Evolutionary conservation across 2,888 invertebrate genomes (phyloP).

Genomic region (Pollenia labialis): DNA sequence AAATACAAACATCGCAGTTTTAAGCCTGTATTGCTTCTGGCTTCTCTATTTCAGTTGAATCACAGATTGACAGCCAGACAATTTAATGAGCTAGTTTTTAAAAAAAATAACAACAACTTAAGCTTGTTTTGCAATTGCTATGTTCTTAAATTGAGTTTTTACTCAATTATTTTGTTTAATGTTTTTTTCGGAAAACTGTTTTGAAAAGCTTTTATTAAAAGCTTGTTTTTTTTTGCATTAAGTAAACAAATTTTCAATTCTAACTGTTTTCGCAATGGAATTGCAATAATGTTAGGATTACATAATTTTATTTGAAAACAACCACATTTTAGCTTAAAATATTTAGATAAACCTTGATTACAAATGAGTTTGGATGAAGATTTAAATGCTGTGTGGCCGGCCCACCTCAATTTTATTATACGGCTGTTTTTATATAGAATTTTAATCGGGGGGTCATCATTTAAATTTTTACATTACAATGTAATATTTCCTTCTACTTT

Average conservation of each 20-base stretch:
- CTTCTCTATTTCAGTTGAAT: background rate
- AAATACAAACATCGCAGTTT: background rate
- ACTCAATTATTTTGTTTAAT: background rate
- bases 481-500: too few relatives aligned
- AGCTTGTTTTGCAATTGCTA: constrained; percentile 14
- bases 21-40: background rate
- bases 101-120: background rate
- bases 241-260: constrained; percentile 26
- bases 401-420: background rate
- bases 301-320: constrained; percentile 26
- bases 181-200: background rate
- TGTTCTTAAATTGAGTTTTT: constrained; percentile 15
- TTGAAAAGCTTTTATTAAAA: constrained; percentile 54
- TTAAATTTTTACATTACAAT: too few relatives aligned
- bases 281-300: constrained; percentile 36
- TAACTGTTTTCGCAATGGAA: constrained; percentile 21
- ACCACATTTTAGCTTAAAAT: constrained; percentile 18
- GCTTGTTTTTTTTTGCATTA: background rate
- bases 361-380: background rate
- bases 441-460: too few relatives aligned
- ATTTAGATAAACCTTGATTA: constrained; percentile 44
- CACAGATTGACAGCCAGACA: constrained; percentile 19
- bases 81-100: constrained; percentile 47
- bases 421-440: too few relatives aligned
- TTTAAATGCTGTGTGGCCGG: background rate